phyloP scores from a whole-genome alignment of 2,888 invertebrate species.

The Cosmia pyralina region DNA sequence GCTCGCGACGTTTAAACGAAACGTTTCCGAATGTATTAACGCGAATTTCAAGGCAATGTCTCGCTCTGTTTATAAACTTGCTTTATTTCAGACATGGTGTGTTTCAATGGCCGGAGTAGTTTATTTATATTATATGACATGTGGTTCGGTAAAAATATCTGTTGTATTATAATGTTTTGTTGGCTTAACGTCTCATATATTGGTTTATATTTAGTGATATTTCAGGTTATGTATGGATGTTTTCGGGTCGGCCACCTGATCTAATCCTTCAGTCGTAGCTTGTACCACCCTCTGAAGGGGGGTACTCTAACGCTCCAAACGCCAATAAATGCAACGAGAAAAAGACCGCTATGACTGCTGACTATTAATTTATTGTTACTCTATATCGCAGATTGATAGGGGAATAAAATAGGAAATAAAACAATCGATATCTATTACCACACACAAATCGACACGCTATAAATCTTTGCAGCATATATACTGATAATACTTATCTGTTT shows the following conservation, averaged over 20 bases:
- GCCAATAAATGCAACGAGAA: slow-evolving; percentile 28
- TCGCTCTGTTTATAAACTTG: slow-evolving; percentile 56
- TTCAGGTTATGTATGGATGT: slow-evolving; percentile 3
- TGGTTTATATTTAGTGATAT: slow-evolving; percentile 11
- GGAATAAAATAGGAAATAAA: slow-evolving; percentile 27
- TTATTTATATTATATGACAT: slow-evolving; percentile 49
- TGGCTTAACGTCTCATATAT: slow-evolving; percentile 3
- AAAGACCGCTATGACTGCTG: slow-evolving; percentile 13
- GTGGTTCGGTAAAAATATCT: slow-evolving; percentile 45
- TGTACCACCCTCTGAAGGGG: slow-evolving; percentile 13
- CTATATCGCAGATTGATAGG: slow-evolving; percentile 12
- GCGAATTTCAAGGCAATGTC: slow-evolving; percentile 62
- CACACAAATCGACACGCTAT: slow-evolving; percentile 44
- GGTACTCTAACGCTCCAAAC: slow-evolving; percentile 26
- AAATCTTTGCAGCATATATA: slow-evolving; percentile 50
- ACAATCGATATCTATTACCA: slow-evolving; percentile 40
- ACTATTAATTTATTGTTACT: slow-evolving; percentile 6
- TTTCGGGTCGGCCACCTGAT: slow-evolving; percentile 25
- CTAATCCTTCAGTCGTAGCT: slow-evolving; percentile 17
- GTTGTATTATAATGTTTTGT: slow-evolving; percentile 21
- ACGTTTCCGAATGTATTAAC: slow-evolving; percentile 63
- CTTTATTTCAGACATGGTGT: slow-evolving; percentile 50
- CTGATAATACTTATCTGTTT: slow-evolving; percentile 50
- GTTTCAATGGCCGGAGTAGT: slow-evolving; percentile 34
- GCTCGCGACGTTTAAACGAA: slow-evolving; percentile 60